phyloP scores from a whole-genome alignment of 2,888 invertebrate genomes.

The Leptarthrus brevirostris region DNA sequence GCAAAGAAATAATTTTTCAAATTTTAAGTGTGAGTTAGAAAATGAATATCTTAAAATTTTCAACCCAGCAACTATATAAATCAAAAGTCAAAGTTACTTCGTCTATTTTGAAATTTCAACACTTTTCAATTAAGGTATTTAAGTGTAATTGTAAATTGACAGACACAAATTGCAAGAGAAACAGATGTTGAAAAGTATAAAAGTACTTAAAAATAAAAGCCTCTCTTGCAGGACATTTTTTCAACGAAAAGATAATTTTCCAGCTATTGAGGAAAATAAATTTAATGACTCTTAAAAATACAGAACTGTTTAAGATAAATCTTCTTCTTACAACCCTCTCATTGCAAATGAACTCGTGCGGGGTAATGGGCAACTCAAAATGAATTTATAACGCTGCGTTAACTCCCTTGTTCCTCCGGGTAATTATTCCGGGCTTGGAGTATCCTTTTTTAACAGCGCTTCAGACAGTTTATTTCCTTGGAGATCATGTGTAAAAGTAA shows the following conservation, averaged over 20 bases:
- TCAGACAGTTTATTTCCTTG: constrained; percentile 35
- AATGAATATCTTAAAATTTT: too few species aligned
- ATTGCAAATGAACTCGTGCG: not conserved
- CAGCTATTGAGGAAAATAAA: constrained; percentile 26
- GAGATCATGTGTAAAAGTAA: constrained; percentile 52
- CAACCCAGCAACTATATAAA: too few species aligned
- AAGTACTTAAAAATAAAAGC: too few species aligned
- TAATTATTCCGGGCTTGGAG: constrained; percentile 35
- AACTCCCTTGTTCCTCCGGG: not conserved
- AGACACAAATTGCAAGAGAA: too few species aligned
- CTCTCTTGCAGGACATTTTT: too few species aligned
- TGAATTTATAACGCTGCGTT: constrained; percentile 40
- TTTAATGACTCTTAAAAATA: constrained; percentile 43
- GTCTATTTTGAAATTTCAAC: too few species aligned
- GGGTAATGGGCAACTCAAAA: constrained; percentile 26
- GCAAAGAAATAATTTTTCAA: too few species aligned
- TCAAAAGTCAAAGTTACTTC: too few species aligned
- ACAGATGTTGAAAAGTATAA: too few species aligned
- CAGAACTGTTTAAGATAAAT: constrained; percentile 2
- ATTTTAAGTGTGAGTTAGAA: too few species aligned
- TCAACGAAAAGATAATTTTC: constrained; percentile 1
- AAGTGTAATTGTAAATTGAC: too few species aligned
- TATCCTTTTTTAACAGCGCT: constrained; percentile 9
- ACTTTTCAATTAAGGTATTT: too few species aligned
- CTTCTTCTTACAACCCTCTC: constrained; percentile 23